Percentiles rank a stretch among this genome's conserved stretches.
Conservation (phyloP, 2,888 invertebrate species). For the Nomada ferruginata region DNA sequence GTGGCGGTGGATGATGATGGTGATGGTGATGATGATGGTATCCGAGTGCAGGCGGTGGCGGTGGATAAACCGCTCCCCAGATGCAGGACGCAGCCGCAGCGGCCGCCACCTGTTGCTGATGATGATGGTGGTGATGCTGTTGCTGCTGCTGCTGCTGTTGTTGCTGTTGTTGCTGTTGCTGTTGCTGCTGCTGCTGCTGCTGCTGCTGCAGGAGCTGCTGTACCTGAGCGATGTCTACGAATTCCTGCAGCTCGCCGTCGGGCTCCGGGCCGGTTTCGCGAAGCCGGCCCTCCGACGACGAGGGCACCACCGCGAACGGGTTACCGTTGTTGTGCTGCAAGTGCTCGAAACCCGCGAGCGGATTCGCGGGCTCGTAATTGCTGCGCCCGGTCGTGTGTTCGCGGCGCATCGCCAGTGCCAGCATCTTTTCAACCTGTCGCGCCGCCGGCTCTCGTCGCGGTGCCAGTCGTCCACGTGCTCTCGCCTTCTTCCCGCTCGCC, state of each 20-base stretch:
- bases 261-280: conserved; percentile 77
- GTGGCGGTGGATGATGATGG: conserved; percentile 76
- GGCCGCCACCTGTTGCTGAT: conserved; percentile 81
- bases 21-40: conserved; percentile 80
- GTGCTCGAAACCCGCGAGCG: conserved; percentile 83
- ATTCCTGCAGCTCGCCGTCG: conserved; percentile 86
- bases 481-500: conserved; percentile 34
- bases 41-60: conserved; percentile 77
- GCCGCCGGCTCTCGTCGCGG: conserved; percentile 74
- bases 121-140: conserved; percentile 81
- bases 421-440: conserved; percentile 81
- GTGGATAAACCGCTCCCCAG: conserved; percentile 79
- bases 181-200: conserved; percentile 85
- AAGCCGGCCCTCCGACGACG: conserved; percentile 74
- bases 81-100: conserved; percentile 76
- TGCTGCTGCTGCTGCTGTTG: conserved; percentile 69
- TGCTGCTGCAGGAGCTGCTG: conserved; percentile 89
- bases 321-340: conserved; percentile 76
- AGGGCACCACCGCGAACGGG: conserved; percentile 75
- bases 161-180: conserved; percentile 85
- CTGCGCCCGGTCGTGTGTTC: conserved; percentile 83
- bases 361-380: conserved; percentile 81
- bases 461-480: conserved; percentile 71
- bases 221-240: conserved; percentile 93
- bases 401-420: conserved; percentile 84